These are phyloP conservation scores for Synergus japonicus DNA, from an alignment of 2,888 invertebrate species.

Conservation along the genomic window DNA sequence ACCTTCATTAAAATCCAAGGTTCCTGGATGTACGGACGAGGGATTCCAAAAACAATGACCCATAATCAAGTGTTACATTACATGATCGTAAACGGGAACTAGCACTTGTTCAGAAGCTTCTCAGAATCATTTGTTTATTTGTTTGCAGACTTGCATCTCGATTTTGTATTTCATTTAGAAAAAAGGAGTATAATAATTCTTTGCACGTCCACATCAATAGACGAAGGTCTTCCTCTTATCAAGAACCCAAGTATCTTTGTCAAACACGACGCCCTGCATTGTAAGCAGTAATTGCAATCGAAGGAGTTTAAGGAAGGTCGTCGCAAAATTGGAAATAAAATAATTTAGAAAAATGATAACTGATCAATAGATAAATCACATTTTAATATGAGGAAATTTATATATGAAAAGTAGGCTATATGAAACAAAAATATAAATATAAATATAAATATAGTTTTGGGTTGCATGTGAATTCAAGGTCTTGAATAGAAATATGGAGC, in stretches of 20 bases:
- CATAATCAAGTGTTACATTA: neutral
- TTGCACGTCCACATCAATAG: constrained; percentile 16
- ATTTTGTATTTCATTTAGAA: neutral
- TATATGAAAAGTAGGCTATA: neutral
- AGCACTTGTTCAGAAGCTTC: neutral
- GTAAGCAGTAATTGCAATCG: neutral
- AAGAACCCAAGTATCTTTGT: constrained; percentile 4
- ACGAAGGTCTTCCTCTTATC: constrained; percentile 19
- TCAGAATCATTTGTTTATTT: neutral
- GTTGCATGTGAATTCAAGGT: neutral
- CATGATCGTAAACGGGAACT: neutral
- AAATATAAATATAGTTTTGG: neutral
- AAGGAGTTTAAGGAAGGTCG: neutral
- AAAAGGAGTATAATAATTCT: constrained; percentile 10
- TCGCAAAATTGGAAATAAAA: neutral
- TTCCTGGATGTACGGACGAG: neutral
- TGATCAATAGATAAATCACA: too few species aligned
- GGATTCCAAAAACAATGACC: neutral
- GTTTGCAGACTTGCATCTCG: neutral
- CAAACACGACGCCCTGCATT: neutral
- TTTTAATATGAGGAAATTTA: neutral
- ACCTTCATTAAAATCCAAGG: too few species aligned
- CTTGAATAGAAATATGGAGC: neutral
- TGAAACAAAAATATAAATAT: neutral
- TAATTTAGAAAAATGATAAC: neutral